A percentile compares a stretch with the other conserved stretches of the same genome.
phyloP scores from a whole-genome alignment of 2,113 vertebrate genomes.

The Plecotus auritus region DNA sequence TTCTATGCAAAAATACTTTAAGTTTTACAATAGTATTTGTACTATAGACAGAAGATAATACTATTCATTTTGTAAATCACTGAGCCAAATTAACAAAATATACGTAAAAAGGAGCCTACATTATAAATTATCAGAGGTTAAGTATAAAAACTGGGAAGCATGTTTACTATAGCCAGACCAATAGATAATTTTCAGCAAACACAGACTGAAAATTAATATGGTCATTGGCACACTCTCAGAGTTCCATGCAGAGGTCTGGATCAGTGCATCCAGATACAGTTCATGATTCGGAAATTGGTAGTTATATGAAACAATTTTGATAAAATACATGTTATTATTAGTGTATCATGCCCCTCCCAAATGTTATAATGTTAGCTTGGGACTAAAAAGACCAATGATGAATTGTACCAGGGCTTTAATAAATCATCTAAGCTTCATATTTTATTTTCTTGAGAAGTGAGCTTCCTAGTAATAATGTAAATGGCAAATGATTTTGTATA shows the following conservation, averaged over 20 bases:
- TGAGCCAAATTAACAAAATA: neutral
- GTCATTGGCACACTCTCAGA: neutral
- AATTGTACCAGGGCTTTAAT: neutral
- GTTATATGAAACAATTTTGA: neutral
- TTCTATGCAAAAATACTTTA: neutral
- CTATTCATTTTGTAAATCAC: neutral
- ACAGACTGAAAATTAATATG: conserved; percentile 2
- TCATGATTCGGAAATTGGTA: neutral
- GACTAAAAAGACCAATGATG: neutral
- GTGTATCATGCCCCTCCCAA: neutral
- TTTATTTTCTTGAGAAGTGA: neutral
- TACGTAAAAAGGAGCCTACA: neutral
- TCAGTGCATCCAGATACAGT: neutral
- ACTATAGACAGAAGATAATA: neutral
- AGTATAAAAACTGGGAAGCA: neutral
- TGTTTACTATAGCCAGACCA: neutral
- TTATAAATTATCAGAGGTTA: neutral
- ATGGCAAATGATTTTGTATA: neutral
- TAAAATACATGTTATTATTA: neutral
- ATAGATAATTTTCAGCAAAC: neutral
- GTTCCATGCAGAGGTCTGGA: neutral
- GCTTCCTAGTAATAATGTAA: neutral
- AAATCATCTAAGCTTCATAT: neutral
- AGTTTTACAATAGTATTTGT: neutral
- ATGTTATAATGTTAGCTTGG: neutral